Evolutionary conservation across 1,140 invertebrate genomes (phyloP).

Genomic region (Drosophila pachea): DNA sequence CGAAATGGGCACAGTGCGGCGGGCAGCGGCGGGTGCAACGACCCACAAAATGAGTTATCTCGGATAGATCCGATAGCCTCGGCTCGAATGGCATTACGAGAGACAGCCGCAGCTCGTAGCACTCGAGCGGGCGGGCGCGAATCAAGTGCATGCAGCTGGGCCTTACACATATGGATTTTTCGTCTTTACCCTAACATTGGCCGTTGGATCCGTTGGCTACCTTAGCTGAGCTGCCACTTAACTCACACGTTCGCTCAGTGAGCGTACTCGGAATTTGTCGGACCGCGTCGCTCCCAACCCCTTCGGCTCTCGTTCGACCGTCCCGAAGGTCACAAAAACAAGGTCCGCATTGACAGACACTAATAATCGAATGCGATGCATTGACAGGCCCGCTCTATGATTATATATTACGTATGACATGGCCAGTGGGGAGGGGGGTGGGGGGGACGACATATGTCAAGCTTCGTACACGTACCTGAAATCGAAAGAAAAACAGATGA

Average conservation of each 20-base stretch:
- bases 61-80: slow-evolving; percentile 33
- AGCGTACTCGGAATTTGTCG: background rate
- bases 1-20: slow-evolving; percentile 17
- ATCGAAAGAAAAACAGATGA: slow-evolving; percentile 15
- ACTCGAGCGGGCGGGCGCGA: slow-evolving; percentile 29
- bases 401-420: slow-evolving; percentile 13
- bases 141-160: slow-evolving; percentile 65
- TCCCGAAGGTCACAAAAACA: slow-evolving; percentile 11
- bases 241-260: background rate
- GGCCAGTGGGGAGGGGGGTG: background rate
- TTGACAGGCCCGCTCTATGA: slow-evolving; percentile 33
- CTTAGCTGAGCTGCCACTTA: background rate
- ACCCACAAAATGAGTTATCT: slow-evolving; percentile 32
- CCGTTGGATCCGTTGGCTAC: background rate
- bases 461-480: slow-evolving; percentile 40
- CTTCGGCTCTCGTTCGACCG: background rate
- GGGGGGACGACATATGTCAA: slow-evolving; percentile 7
- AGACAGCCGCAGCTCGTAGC: slow-evolving; percentile 7
- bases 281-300: too few species aligned
- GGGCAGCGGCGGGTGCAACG: slow-evolving; percentile 13
- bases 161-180: slow-evolving; percentile 24
- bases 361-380: slow-evolving; percentile 43
- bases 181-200: slow-evolving; percentile 6
- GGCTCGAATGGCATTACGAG: slow-evolving; percentile 17
- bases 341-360: slow-evolving; percentile 24